phyloP scores from a whole-genome alignment of 2,113 vertebrate genomes.

The Daubentonia madagascariensis region DNA sequence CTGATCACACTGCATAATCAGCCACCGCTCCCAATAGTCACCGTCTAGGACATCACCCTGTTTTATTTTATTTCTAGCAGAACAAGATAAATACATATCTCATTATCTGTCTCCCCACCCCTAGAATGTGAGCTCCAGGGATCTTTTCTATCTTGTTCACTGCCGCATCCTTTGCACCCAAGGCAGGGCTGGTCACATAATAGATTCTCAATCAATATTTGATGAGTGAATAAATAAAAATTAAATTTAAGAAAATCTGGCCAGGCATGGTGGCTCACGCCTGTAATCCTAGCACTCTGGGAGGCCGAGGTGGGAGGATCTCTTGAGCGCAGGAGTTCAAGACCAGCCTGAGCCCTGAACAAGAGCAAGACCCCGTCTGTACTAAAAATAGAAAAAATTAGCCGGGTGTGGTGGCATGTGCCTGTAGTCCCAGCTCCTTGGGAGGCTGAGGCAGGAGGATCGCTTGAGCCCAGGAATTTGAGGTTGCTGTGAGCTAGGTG shows the following conservation, averaged over 20 bases:
- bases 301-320: too few relatives aligned
- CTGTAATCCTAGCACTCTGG: too few relatives aligned
- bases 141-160: not conserved
- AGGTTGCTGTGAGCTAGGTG: too few relatives aligned
- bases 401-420: too few relatives aligned
- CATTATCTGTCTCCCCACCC: not conserved
- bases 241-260: not conserved
- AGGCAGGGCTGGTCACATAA: not conserved
- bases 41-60: not conserved
- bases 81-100: not conserved
- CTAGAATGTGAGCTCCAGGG: not conserved
- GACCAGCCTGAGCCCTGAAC: too few relatives aligned
- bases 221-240: not conserved
- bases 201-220: not conserved
- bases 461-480: too few relatives aligned
- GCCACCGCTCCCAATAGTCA: not conserved
- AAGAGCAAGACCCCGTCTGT: too few relatives aligned
- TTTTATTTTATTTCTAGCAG: not conserved
- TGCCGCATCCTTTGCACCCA: not conserved
- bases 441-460: too few relatives aligned
- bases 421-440: too few relatives aligned
- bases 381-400: too few relatives aligned
- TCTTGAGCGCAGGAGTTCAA: too few relatives aligned
- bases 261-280: too few relatives aligned
- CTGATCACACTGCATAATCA: not conserved